Base-by-base conservation (phyloP, 2,113 vertebrate species). In the Columbina picui region DNA sequence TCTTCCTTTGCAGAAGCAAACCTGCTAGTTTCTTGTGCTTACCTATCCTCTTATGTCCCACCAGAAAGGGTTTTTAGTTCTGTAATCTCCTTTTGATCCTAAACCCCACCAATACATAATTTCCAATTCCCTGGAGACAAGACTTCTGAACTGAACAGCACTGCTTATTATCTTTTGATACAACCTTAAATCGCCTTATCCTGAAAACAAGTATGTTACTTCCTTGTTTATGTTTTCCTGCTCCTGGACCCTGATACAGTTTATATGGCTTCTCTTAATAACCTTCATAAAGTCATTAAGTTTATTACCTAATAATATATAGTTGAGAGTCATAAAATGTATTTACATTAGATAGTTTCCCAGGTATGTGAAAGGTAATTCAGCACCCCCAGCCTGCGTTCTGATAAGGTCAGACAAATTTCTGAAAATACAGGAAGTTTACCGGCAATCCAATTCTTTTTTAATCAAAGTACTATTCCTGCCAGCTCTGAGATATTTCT, bases 201-300 rank as follows among this genome's bases (percentile, higher is more conserved):
- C 67, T 74, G 84, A 21, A 92, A 79, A 56, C 7, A 12, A 7
- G 25, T 38, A 41, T 34, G 17, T 61, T 49, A 39, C 13, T 87
- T 87, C 59, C 74, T 41, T 80, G 41, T 56, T 74, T 61, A 38
- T 41, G 2, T 57, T 96, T 86, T 15, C 23, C 9, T 64, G 4
- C 57, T 56, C 69, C 61, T 73, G 36, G 20, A 41, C 12, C 8
- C n/a, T 32, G 34, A 39, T 74, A 25, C 27, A 74, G 47, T 63
- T 91, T 43, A 70, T 78, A 56, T 3, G 3, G 14, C 75, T 87
- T 39, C 21, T 84, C 67, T 75, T 74, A 95, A 90, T 74, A 64
- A 84, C 87, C 59, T 84, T 90, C 83, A 94, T 84, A 89, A 95
- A 93, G 60, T 55, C 76, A 86, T 89, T 86, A 81, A 53, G 29